Evolutionary conservation across 2,888 invertebrate species (phyloP).

Genomic region (Eristalis pertinax): DNA sequence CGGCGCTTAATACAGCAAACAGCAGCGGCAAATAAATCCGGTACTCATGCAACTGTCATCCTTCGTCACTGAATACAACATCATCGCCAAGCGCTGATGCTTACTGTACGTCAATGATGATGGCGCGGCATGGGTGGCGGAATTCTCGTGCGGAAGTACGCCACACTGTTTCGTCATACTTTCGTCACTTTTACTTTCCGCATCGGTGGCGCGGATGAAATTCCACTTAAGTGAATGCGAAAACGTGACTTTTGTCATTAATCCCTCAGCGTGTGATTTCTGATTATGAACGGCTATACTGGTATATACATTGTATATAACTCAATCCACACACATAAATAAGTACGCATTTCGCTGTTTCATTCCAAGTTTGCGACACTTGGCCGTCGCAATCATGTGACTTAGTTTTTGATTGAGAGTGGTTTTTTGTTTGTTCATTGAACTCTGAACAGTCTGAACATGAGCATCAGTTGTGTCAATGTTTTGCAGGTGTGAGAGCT

Average conservation of each 20-base stretch:
- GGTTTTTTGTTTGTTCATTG: too few species aligned
- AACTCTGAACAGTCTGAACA: too few species aligned
- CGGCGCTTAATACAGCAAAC: conserved; percentile 51
- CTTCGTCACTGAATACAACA: conserved; percentile 10
- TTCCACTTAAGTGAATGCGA: conserved; percentile 56
- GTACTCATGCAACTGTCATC: conserved; percentile 56
- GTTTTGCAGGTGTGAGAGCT: too few species aligned
- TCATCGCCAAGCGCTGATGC: background rate
- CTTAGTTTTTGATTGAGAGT: too few species aligned
- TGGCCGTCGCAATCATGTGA: too few species aligned
- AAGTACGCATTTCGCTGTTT: too few species aligned
- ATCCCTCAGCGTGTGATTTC: conserved; percentile 42
- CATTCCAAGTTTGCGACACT: too few species aligned
- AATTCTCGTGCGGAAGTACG: conserved; percentile 49
- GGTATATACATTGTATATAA: background rate
- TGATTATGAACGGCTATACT: conserved; percentile 35
- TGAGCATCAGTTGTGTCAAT: too few species aligned
- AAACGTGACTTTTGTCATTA: conserved; percentile 62
- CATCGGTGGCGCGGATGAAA: conserved; percentile 51
- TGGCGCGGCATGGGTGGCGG: background rate
- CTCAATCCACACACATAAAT: too few species aligned
- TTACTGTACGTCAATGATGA: background rate
- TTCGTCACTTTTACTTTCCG: conserved; percentile 59
- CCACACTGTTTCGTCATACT: conserved; percentile 29
- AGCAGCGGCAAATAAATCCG: conserved; percentile 48